phyloP scores from a whole-genome alignment of 2,888 invertebrate species.

The Autographa pulchrina region DNA sequence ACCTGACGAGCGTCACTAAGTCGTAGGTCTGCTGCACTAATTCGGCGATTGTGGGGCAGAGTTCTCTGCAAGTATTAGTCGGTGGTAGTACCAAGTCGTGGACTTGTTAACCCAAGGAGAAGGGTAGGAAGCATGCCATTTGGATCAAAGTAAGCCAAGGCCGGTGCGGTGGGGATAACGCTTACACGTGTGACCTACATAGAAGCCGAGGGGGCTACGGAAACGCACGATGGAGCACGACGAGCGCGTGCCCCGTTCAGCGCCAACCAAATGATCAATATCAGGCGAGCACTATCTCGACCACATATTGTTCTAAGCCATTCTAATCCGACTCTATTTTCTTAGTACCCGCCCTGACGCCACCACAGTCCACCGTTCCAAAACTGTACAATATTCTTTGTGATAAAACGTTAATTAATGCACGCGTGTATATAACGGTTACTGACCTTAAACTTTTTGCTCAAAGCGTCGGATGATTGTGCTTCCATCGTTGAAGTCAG shows the following conservation, averaged over 20 bases:
- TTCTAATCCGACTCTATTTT: slow-evolving; percentile 10
- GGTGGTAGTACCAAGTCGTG: slow-evolving; percentile 43
- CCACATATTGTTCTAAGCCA: slow-evolving; percentile 18
- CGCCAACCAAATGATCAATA: slow-evolving; percentile 75
- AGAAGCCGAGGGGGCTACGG: slow-evolving; percentile 78
- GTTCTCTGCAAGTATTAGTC: slow-evolving; percentile 5
- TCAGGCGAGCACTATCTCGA: slow-evolving; percentile 54
- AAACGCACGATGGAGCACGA: slow-evolving; percentile 72
- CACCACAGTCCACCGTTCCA: neutral
- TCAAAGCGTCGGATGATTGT: slow-evolving; percentile 26
- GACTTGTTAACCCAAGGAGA: slow-evolving; percentile 69
- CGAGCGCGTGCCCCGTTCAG: slow-evolving; percentile 69
- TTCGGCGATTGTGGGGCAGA: neutral
- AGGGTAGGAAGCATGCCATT: slow-evolving; percentile 83
- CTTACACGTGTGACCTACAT: slow-evolving; percentile 89
- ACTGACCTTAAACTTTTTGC: slow-evolving; percentile 69
- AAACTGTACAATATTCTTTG: slow-evolving; percentile 48
- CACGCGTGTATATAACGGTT: slow-evolving; percentile 76
- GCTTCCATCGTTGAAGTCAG: slow-evolving; percentile 28
- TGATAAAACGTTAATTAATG: slow-evolving; percentile 67
- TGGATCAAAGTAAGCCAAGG: slow-evolving; percentile 88
- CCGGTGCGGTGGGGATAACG: slow-evolving; percentile 86
- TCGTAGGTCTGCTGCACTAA: neutral
- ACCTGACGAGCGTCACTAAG: neutral
- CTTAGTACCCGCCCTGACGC: neutral